These are phyloP conservation scores for Ceuthmochares aereus DNA, from an alignment of 2,113 vertebrate species.

Conservation along the genomic window DNA sequence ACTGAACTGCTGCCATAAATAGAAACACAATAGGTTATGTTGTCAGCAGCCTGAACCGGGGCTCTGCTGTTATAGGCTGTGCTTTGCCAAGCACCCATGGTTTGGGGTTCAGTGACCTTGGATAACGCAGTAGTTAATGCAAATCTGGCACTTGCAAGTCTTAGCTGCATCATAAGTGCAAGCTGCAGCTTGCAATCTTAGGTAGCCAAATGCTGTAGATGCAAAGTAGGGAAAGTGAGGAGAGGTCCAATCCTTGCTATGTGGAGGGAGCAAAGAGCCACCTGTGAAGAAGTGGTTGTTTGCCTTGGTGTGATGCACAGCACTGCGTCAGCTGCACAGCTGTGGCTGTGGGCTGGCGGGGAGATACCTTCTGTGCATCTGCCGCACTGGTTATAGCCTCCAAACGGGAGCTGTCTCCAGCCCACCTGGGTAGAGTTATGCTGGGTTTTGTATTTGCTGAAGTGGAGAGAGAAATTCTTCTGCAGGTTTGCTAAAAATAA, in stretches of 20 bases:
- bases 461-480: not conserved
- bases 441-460: not conserved
- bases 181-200: not conserved
- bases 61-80: not conserved
- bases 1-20: constrained; percentile 22
- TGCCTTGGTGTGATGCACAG: not conserved
- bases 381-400: not conserved
- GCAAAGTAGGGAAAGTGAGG: not conserved
- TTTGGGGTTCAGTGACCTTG: constrained; percentile 18
- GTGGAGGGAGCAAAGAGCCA: not conserved
- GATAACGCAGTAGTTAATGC: not conserved
- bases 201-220: accelerated
- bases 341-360: accelerated
- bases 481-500: not conserved
- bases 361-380: not conserved
- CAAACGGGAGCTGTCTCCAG: not conserved
- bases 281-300: not conserved
- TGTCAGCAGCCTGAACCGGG: not conserved
- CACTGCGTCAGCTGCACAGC: accelerated
- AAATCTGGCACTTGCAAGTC: not conserved
- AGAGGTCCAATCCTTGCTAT: accelerated
- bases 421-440: not conserved
- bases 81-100: not conserved
- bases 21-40: not conserved
- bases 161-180: accelerated